Evolutionary conservation across 92 coral and sea anemone genomes (phyloP), one percentile per base, ranked within the genome.

Genomic region (Actinernus sp.): DNA sequence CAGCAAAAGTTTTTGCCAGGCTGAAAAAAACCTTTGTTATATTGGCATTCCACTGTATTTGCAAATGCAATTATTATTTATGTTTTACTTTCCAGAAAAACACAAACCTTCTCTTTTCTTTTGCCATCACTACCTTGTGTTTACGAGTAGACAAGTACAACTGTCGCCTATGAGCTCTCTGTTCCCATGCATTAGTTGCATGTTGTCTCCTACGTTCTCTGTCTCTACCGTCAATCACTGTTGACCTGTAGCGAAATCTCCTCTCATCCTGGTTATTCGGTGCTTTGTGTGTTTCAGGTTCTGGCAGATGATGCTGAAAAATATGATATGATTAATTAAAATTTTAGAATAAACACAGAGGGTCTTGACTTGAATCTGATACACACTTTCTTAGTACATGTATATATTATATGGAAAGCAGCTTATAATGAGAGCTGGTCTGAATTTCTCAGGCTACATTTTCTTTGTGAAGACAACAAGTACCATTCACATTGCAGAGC

Each of bases 71-170:
- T n/a, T n/a, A n/a, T n/a, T n/a, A n/a, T n/a, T n/a, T n/a, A n/a
- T n/a, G n/a, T n/a, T n/a, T n/a, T n/a, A n/a, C n/a, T n/a, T n/a
- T n/a, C n/a, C n/a, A n/a, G n/a, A n/a, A n/a, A n/a, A n/a, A n/a
- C n/a, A n/a, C n/a, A n/a, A 46, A 94, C 98, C 93, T 92, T 76
- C 98, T 60, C 26, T 57, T 76, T 60, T 84, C 97, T 16, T 81
- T 85, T 14, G 85, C 84, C 25, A 41, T 43, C 12, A 25, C 34
- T 41, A 31, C 64, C 73, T 67, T 71, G 26, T 81, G 71, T 26
- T 84, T 86, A 24, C 67, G 79, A 19, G 73, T 63, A n/a, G 87
- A 61, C 74, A 59, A 27, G 30, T 72, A 57, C 26, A 74, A 63
- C 66, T 83, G 84, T 27, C 88, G 61, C 52, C 88, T 62, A 17